Evolutionary conservation across 2,797 vertebrate genomes (phyloP).

Genomic region (Poecilia velifera): DNA sequence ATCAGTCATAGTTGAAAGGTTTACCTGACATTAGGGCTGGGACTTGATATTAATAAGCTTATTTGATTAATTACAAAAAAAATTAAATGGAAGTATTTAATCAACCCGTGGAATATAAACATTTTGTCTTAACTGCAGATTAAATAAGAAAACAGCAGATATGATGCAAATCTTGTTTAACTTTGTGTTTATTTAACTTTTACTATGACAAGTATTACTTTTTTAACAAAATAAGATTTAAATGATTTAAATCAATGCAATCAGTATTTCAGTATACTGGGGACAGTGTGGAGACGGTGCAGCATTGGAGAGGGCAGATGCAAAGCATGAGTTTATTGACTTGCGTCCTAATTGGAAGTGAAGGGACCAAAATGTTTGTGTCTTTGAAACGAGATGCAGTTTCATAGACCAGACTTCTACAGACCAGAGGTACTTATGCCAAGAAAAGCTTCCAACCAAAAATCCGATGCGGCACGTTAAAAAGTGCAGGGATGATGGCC

Average conservation of each 20-base stretch:
- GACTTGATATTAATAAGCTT: not conserved
- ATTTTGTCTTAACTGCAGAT: not conserved
- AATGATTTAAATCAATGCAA: not conserved
- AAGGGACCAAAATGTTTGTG: not conserved
- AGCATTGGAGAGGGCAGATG: not conserved
- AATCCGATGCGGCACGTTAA: not conserved
- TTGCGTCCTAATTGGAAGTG: not conserved
- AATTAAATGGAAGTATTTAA: not conserved
- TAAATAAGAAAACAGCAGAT: not conserved
- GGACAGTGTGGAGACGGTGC: not conserved
- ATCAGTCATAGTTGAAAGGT: not conserved
- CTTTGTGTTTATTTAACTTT: not conserved
- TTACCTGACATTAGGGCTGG: not conserved
- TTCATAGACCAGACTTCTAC: not conserved
- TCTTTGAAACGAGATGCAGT: not conserved
- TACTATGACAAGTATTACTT: not conserved
- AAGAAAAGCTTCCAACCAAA: not conserved
- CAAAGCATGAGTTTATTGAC: not conserved
- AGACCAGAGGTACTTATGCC: not conserved
- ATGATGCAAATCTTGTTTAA: not conserved
- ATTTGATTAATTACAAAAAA: not conserved
- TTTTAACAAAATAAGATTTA: not conserved
- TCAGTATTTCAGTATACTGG: not conserved
- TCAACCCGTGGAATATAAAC: not conserved
- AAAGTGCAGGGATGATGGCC: constrained; percentile 6